A percentile compares a stretch with the other conserved stretches of the same genome.
phyloP scores from a whole-genome alignment of 2,888 invertebrate genomes.

The Ypsolopha sequella region DNA sequence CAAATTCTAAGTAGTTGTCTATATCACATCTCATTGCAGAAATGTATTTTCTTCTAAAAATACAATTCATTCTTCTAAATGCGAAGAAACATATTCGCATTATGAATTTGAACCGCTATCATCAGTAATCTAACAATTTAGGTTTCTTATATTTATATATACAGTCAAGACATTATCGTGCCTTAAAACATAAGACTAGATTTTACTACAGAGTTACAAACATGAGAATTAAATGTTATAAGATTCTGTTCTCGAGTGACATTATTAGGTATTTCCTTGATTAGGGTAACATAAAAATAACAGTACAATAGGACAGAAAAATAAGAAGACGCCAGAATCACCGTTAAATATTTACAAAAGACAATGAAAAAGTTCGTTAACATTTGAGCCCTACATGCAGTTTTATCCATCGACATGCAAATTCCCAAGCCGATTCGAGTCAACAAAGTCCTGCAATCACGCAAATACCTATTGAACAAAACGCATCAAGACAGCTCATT shows the following conservation, averaged over 20 bases:
- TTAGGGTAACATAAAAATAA: conserved; percentile 3
- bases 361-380: background rate
- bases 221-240: conserved; percentile 25
- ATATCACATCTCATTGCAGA: conserved; percentile 60
- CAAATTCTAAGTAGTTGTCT: conserved; percentile 47
- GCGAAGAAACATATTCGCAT: conserved; percentile 8
- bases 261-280: background rate
- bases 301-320: background rate
- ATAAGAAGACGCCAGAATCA: background rate
- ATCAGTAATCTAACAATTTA: conserved; percentile 42
- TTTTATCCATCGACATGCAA: background rate
- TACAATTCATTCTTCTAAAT: conserved; percentile 6
- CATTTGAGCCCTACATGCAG: background rate
- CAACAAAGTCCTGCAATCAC: background rate
- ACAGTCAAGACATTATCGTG: conserved; percentile 57
- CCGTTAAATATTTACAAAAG: background rate
- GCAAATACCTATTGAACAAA: background rate
- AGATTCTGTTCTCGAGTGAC: conserved; percentile 2
- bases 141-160: conserved; percentile 44
- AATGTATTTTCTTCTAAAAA: conserved; percentile 44
- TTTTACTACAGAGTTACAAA: conserved; percentile 60
- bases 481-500: background rate
- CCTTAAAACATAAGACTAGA: conserved; percentile 67
- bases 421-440: background rate
- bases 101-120: conserved; percentile 12